These are phyloP conservation scores for Hippasteria phrygiana DNA, from an alignment of 53 echinoderm and acorn worm genomes.

Conservation along the genomic window DNA sequence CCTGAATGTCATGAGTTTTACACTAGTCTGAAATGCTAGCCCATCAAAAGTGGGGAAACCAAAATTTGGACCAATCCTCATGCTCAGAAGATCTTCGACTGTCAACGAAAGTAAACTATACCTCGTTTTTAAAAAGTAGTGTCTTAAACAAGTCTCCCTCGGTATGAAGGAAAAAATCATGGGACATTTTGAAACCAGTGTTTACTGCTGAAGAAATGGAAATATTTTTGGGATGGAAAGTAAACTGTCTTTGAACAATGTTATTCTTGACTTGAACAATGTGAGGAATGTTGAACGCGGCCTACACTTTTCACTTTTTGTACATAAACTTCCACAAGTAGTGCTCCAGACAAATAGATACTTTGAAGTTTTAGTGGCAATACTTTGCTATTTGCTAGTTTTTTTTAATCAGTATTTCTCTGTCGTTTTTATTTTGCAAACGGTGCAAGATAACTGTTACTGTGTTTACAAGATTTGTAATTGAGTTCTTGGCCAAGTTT, in stretches of 20 bases:
- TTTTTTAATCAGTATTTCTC: conserved; percentile 60
- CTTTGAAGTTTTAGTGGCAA: conserved; percentile 58
- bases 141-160: not conserved
- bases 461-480: conserved; percentile 9
- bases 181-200: conserved; percentile 19
- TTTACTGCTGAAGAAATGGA: conserved; percentile 5
- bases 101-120: too few relatives aligned
- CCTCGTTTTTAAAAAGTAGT: too few relatives aligned
- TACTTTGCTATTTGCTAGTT: conserved; percentile 61
- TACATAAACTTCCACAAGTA: conserved; percentile 43
- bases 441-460: conserved; percentile 18
- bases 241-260: conserved; percentile 48
- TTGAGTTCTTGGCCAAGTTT: conserved; percentile 1
- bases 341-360: conserved; percentile 44
- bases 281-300: not conserved
- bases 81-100: too few relatives aligned
- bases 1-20: too few relatives aligned
- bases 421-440: conserved; percentile 46
- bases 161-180: not conserved
- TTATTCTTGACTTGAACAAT: conserved; percentile 36
- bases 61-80: too few relatives aligned
- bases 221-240: conserved; percentile 44
- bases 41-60: too few relatives aligned
- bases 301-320: conserved; percentile 44
- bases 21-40: too few relatives aligned